Evolutionary conservation across 1,140 invertebrate genomes (phyloP), one percentile per base, ranked within the genome.

Genomic region (Solen grandis): DNA sequence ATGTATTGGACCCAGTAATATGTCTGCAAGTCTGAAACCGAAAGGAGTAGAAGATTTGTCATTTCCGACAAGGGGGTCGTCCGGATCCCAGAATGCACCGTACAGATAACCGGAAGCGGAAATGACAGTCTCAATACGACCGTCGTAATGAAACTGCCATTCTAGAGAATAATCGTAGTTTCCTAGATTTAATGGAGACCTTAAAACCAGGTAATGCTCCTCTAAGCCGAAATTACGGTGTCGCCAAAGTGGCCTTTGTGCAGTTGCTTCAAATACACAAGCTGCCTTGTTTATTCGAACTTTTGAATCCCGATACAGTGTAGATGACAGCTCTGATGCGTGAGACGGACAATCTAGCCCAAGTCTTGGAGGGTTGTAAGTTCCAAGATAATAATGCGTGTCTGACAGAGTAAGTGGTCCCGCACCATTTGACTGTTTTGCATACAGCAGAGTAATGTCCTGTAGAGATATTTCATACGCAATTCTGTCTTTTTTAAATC

Each of bases 111-210:
- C 77, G 59, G 77, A 72, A 65, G 77, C 77, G 2, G 55, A 33
- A 27, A 80, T 38, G 2, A 72, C 54, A 25, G 69, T 73, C 54
- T 80, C 66, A 36, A 80, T 31, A n/a, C 2, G 27, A 14, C 77
- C 77, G 29, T 65, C 60, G 8, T 72, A 46, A 29, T 54, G 38
- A 41, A 80, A 80, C 19, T 52, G 55, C 41, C 55, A 80, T 38
- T 80, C 77, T 14, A 80, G 22, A 16, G 69, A 27, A 55, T 80
- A 80, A 46, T 80, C 77, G 41, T 80, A 80, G 41, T 80, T 80
- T 13, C 77, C 77, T 41, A 80, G 77, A 50, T 73, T 80, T 59
- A 80, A 65, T 27, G 77, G 16, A 10, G 60, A 55, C n/a, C 77
- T 65, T n/a, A 80, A 38, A 1, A 80, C 66, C 1, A 80, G 68